Evolutionary conservation across 2,113 vertebrate species (phyloP), one percentile per base, ranked within the genome.

Genomic region (Phycodurus eques): DNA sequence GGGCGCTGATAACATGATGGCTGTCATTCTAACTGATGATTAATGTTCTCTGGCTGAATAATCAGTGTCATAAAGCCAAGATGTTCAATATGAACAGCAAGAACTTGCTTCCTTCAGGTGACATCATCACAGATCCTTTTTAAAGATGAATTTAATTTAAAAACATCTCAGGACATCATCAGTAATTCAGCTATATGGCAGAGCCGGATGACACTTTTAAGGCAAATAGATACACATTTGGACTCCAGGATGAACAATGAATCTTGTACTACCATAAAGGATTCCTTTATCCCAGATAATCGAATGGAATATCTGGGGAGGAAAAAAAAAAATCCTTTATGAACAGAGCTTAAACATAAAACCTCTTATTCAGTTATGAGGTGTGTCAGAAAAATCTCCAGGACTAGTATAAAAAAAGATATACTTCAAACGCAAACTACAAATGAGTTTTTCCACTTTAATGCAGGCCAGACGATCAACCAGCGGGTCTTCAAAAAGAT

Each of bases 11-110:
- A 72, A 43, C 20, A 19, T 33, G 17, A 67, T 57, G 65, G 76
- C 68, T 75, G 67, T 78, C 76, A 78, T 8, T 61, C 57, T 84
- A 85, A 83, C 70, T 73, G 77, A 88, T 85, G 79, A 63, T 59
- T 65, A 27, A 42, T 42, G 54, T 60, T 74, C 33, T 31, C 53
- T 76, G 77, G 64, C 79, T 71, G 42, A 59, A 5, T 33, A 47
- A 60, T 73, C 17, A 22, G 51, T 68, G 62, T 66, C 72, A 77
- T 59, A 69, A 64, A 65, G 75, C 42, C 22, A 64, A 74, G 46
- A 72, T 67, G 43, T 60, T 72, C 62, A 67, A 79, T 53, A 64
- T 67, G 14, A 43, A 12, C 22, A 63, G 60, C 27, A 27, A 27
- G 5, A 68, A 66, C 35, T 63, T 20, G 53, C 46, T 44, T 71